Evolutionary conservation across 1,140 invertebrate genomes (phyloP).

Genomic region (Bombus confusus): DNA sequence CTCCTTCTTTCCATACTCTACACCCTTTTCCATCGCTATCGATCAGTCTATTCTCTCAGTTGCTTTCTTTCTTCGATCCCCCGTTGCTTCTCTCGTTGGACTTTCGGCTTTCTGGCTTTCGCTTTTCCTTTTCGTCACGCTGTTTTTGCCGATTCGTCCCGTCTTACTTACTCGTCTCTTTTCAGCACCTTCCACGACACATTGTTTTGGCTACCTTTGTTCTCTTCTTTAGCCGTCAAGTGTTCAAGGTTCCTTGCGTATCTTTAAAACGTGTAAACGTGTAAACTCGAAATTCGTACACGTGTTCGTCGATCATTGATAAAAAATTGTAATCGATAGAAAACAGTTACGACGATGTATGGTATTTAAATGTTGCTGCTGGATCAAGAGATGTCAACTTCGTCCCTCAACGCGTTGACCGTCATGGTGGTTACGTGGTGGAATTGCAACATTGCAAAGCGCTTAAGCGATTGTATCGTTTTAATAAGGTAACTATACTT

Average conservation of each 20-base stretch:
- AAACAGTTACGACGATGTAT: not conserved
- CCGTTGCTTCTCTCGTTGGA: not conserved
- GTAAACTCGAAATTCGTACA: not conserved
- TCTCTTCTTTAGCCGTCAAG: not conserved
- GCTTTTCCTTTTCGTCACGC: not conserved
- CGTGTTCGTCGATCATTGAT: not conserved
- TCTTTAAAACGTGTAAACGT: no score
- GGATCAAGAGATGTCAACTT: not conserved
- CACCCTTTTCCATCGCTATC: not conserved
- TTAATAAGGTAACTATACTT: no score
- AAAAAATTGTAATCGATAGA: not conserved
- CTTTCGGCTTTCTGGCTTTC: slow-evolving; percentile 11
- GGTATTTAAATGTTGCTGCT: not conserved
- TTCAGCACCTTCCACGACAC: not conserved
- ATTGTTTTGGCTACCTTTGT: not conserved
- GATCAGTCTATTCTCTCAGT: not conserved
- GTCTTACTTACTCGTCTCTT: not conserved
- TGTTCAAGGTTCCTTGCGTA: not conserved
- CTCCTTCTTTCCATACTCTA: not conserved
- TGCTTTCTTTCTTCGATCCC: not conserved
- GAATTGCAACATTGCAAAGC: no score
- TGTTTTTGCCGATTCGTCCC: no score
- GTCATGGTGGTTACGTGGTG: no score
- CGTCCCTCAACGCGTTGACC: not conserved
- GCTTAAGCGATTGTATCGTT: no score